These are phyloP conservation scores for Melinopterus prodromus DNA, from an alignment of 2,888 invertebrate species.

Conservation along the genomic window DNA sequence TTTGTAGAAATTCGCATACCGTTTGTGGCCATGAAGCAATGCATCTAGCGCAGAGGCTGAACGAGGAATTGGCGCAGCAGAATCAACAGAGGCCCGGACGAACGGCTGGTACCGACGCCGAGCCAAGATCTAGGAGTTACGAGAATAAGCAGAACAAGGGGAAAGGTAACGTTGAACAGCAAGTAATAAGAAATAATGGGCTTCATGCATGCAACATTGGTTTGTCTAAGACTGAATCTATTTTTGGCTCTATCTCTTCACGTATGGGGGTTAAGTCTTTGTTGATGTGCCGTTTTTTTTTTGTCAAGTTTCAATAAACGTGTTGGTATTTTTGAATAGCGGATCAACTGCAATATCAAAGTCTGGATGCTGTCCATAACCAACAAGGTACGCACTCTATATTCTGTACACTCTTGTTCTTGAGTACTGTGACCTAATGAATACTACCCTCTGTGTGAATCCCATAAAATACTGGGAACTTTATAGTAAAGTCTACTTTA, in stretches of 20 bases:
- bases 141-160: conserved; percentile 66
- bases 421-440: not conserved
- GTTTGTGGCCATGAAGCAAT: conserved; percentile 84
- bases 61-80: conserved; percentile 67
- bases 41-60: conserved; percentile 75
- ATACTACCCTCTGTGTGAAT: not conserved
- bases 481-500: not conserved
- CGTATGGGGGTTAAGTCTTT: not conserved
- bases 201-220: conserved; percentile 6
- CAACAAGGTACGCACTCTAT: conserved; percentile 64
- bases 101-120: conserved; percentile 64
- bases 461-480: not conserved
- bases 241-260: conserved; percentile 12
- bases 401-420: not conserved
- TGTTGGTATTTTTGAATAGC: conserved; percentile 40
- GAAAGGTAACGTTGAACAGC: conserved; percentile 52
- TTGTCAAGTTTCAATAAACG: conserved; percentile 10
- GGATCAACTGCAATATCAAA: conserved; percentile 69
- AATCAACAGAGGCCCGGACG: conserved; percentile 52
- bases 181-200: conserved; percentile 6
- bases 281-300: conserved; percentile 6
- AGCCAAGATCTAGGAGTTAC: conserved; percentile 73
- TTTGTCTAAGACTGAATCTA: conserved; percentile 5
- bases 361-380: conserved; percentile 71
- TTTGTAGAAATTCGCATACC: conserved; percentile 70